Percentiles rank a stretch among this genome's conserved stretches.
Evolutionary conservation across 2,113 vertebrate genomes (phyloP).

Genomic region (Maccullochella peelii): DNA sequence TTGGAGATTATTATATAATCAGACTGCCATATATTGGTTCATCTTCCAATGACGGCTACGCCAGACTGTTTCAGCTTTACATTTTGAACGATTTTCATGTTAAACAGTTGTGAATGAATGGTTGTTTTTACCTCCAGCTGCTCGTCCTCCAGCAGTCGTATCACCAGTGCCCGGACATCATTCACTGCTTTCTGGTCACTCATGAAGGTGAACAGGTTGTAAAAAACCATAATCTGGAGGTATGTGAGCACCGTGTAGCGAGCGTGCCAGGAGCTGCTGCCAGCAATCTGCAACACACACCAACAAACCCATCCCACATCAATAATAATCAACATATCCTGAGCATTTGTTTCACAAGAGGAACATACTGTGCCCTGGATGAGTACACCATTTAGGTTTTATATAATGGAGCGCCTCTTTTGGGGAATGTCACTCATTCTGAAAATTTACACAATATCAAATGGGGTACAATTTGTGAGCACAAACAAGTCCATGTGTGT

Average conservation of each 20-base stretch:
- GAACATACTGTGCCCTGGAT: background rate
- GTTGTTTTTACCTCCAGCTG: constrained; percentile 91
- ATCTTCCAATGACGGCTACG: background rate
- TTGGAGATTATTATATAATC: constrained; percentile 39
- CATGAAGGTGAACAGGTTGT: constrained; percentile 98
- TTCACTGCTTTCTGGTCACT: constrained; percentile 88
- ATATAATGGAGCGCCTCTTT: background rate
- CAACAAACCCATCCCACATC: constrained; percentile 46
- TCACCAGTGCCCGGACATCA: constrained; percentile 89
- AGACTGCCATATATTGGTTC: constrained; percentile 7
- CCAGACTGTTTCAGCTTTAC: constrained; percentile 1
- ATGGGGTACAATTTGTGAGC: background rate
- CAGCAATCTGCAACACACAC: constrained; percentile 87
- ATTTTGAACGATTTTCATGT: background rate
- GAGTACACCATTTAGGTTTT: background rate
- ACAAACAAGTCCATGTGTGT: background rate
- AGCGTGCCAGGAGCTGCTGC: constrained; percentile 97
- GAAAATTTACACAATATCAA: background rate
- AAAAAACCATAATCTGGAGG: constrained; percentile 98
- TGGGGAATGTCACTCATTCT: background rate
- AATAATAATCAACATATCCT: constrained; percentile 23
- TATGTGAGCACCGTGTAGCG: constrained; percentile 96
- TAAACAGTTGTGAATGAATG: background rate
- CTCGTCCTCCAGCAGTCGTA: constrained; percentile 93
- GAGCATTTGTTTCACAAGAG: background rate